Percentiles rank a stretch among this genome's conserved stretches.
Evolutionary conservation across 2,888 invertebrate species (phyloP).

Genomic region (Drosophila subsilvestris): DNA sequence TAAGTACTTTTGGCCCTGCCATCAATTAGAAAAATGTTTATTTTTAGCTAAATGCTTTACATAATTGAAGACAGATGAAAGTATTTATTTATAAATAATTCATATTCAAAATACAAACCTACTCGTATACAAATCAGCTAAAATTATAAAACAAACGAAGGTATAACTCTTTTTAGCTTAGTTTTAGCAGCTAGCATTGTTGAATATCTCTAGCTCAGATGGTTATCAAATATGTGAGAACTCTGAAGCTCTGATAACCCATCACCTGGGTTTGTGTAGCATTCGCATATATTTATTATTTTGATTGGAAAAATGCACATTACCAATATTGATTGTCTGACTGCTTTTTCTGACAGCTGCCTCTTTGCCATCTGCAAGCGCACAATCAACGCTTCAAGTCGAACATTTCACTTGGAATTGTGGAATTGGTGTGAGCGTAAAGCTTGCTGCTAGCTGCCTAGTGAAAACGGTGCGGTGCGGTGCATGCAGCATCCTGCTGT

Average conservation of each 20-base stretch:
- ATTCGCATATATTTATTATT: conserved; percentile 3
- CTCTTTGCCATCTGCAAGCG: not conserved
- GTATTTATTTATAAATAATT: not conserved
- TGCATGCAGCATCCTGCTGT: conserved; percentile 37
- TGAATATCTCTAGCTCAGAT: too few relatives aligned
- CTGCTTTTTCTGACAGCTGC: not conserved
- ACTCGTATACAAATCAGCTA: too few relatives aligned
- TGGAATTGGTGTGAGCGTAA: too few relatives aligned
- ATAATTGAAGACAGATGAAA: conserved; percentile 1
- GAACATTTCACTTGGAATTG: not conserved
- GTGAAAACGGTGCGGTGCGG: conserved; percentile 2
- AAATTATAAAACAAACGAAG: not conserved
- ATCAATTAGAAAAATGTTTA: conserved; percentile 34
- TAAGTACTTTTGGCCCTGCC: conserved; percentile 27
- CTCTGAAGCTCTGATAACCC: not conserved
- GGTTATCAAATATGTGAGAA: not conserved
- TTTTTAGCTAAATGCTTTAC: conserved; percentile 26
- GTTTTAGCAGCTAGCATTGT: too few relatives aligned
- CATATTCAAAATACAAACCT: not conserved
- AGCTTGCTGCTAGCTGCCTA: not conserved
- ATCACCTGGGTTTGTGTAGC: not conserved
- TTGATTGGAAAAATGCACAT: conserved; percentile 1
- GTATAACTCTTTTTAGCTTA: not conserved
- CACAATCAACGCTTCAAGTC: not conserved
- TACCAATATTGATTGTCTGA: conserved; percentile 5